phyloP scores from a whole-genome alignment of 2,113 vertebrate species.

The Silurus meridionalis region DNA sequence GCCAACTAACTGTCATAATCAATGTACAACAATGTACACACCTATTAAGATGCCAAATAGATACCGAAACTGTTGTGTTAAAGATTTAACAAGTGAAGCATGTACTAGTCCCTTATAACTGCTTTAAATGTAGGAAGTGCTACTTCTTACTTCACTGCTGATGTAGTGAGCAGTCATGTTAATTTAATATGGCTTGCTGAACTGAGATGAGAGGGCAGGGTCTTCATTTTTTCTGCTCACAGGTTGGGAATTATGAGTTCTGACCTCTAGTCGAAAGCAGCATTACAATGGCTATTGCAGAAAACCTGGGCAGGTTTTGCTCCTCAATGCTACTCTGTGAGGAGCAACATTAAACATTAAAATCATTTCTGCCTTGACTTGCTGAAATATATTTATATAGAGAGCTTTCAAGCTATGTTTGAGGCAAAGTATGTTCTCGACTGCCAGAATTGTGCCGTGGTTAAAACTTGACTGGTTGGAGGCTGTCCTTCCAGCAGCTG shows the following conservation, averaged over 20 bases:
- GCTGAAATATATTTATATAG: background rate
- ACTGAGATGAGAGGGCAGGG: background rate
- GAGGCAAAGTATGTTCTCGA: background rate
- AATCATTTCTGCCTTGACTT: background rate
- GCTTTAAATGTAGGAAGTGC: too few species aligned
- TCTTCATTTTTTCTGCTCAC: background rate
- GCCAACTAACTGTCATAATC: background rate
- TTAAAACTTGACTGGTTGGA: background rate
- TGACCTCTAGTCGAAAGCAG: too few species aligned
- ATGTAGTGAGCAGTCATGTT: too few species aligned
- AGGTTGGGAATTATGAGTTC: too few species aligned
- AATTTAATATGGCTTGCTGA: background rate
- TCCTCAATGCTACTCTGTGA: too few species aligned
- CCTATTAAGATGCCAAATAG: too few species aligned
- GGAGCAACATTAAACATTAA: background rate
- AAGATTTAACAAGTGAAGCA: background rate
- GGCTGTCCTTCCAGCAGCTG: background rate
- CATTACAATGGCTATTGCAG: background rate
- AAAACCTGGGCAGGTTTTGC: background rate
- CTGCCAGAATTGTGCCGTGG: background rate
- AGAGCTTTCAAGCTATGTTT: background rate
- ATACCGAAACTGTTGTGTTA: too few species aligned
- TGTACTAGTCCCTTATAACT: background rate
- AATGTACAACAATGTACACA: too few species aligned
- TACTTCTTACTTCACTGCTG: too few species aligned